Evolutionary conservation across 2,113 vertebrate genomes (phyloP).

Genomic region (Desmodus rotundus): DNA sequence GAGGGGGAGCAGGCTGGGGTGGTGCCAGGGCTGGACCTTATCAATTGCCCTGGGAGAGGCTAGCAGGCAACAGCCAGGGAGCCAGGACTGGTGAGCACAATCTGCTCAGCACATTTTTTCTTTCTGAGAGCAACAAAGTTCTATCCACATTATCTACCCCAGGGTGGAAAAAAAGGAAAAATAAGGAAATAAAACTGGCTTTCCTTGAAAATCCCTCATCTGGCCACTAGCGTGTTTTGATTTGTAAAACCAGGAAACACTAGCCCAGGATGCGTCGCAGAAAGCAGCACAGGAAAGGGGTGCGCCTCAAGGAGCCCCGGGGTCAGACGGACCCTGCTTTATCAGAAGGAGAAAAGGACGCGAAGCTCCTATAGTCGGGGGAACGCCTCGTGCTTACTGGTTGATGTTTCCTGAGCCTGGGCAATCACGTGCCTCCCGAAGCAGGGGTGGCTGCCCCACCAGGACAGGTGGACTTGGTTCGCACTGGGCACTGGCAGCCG

Average conservation of each 20-base stretch:
- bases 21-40: background rate
- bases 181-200: background rate
- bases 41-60: background rate
- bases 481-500: background rate
- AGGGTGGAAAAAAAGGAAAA: background rate
- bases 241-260: background rate
- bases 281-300: background rate
- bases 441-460: rapidly evolving
- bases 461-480: rapidly evolving
- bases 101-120: background rate
- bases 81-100: rapidly evolving
- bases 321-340: background rate
- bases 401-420: rapidly evolving
- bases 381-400: background rate
- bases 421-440: background rate
- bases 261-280: background rate
- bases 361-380: rapidly evolving
- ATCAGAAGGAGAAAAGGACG: background rate
- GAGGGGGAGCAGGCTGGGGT: background rate
- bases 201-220: background rate
- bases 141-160: background rate
- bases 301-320: background rate
- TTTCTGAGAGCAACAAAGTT: background rate
- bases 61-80: background rate
- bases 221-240: background rate